These are phyloP conservation scores for Ariolimax columbianus DNA, from an alignment of 2,888 invertebrate genomes.

Conservation along the genomic window DNA sequence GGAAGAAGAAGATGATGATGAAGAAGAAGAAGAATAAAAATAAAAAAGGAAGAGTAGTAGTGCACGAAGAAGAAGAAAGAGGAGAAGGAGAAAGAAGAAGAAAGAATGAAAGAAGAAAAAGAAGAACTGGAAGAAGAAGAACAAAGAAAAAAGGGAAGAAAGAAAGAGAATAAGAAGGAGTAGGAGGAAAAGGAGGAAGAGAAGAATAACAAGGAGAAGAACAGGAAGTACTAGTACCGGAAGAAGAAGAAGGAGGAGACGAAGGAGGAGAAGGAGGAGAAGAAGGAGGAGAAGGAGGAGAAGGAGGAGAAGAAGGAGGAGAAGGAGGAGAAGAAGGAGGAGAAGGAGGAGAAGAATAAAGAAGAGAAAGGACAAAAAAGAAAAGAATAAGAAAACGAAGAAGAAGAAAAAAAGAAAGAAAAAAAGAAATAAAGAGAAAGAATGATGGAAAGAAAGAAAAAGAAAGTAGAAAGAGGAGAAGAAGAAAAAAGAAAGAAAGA, in stretches of 20 bases:
- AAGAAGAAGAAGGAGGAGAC: not conserved
- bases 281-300: conserved; percentile 5
- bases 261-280: conserved; percentile 17
- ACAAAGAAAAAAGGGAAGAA: not conserved
- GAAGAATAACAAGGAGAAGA: conserved; percentile 6
- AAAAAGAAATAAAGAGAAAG: too few relatives aligned
- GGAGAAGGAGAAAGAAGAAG: conserved; percentile 9
- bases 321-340: conserved; percentile 46
- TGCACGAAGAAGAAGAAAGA: not conserved
- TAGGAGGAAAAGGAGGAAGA: not conserved
- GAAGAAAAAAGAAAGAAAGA: conserved; percentile 20
- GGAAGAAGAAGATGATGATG: not conserved
- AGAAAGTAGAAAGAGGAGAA: too few relatives aligned
- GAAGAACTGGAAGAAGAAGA: not conserved
- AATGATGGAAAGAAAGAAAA: too few relatives aligned
- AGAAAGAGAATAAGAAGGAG: not conserved
- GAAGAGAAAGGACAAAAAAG: too few relatives aligned
- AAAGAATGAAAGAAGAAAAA: not conserved
- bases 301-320: conserved; percentile 32
- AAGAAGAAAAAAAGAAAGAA: too few relatives aligned
- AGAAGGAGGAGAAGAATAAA: conserved; percentile 28
- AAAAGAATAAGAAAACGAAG: too few relatives aligned
- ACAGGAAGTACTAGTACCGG: conserved; percentile 17
- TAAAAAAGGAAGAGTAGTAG: not conserved
- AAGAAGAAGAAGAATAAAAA: not conserved